phyloP scores from a whole-genome alignment of 2,797 vertebrate species.

The Hemitrygon akajei region DNA sequence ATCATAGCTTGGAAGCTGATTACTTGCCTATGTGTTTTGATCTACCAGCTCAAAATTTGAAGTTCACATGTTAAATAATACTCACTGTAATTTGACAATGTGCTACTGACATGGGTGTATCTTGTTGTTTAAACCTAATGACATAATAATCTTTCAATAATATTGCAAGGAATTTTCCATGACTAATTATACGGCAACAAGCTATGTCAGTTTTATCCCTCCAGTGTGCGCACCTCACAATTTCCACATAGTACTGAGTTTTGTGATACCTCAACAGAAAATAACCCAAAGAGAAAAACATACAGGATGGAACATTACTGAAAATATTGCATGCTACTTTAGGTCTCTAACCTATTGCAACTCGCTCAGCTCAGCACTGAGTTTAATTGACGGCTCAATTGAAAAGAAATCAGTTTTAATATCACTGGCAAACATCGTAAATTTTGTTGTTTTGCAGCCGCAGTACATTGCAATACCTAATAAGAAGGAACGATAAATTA shows the following conservation, averaged over 20 bases:
- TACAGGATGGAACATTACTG: not conserved
- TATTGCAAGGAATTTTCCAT: not conserved
- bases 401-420: not conserved
- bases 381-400: not conserved
- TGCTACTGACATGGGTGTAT: not conserved
- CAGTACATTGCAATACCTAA: too few species aligned
- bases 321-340: not conserved
- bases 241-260: not conserved
- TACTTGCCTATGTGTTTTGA: not conserved
- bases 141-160: not conserved
- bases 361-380: not conserved
- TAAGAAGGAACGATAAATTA: too few species aligned
- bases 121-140: not conserved
- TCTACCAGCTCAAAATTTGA: not conserved
- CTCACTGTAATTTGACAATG: not conserved
- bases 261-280: not conserved
- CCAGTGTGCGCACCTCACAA: not conserved
- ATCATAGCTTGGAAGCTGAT: not conserved
- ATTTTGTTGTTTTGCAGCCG: too few species aligned
- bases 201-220: not conserved
- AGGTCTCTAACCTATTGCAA: not conserved
- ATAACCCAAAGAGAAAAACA: not conserved
- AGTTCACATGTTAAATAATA: constrained; percentile 2
- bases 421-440: too few species aligned
- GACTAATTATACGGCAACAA: not conserved